These are phyloP conservation scores for Melanitta fusca DNA, from an alignment of 2,797 vertebrate species.

Conservation along the genomic window DNA sequence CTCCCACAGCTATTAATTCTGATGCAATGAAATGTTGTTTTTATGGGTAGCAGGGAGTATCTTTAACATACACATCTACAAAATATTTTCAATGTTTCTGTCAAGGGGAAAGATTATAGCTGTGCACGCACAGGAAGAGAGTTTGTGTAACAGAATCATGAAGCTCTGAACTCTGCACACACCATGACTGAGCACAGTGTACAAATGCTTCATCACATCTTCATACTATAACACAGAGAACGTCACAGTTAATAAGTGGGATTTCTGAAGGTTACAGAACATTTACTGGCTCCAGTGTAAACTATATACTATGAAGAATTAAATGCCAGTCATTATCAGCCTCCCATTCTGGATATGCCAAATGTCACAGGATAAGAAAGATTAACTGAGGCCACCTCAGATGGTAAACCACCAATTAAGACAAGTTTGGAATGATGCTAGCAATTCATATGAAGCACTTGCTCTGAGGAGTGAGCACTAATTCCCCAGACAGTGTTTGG, in stretches of 20 bases:
- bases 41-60: background rate
- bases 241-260: background rate
- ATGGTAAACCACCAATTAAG: background rate
- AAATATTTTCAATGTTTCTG: constrained; percentile 36
- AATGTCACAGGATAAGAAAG: background rate
- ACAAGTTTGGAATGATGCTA: background rate
- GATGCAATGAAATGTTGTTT: background rate
- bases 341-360: background rate
- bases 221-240: background rate
- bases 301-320: background rate
- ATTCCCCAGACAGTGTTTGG: background rate
- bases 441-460: background rate
- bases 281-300: background rate
- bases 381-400: background rate
- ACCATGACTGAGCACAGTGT: background rate
- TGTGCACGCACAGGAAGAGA: background rate
- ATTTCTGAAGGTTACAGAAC: background rate
- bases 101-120: background rate
- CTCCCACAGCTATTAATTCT: background rate
- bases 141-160: background rate
- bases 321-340: background rate
- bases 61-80: constrained; percentile 15
- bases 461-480: background rate
- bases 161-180: constrained; percentile 10
- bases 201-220: background rate